Evolutionary conservation across 2,113 vertebrate species (phyloP).

Genomic region (Pseudolaguvia tuberculata): DNA sequence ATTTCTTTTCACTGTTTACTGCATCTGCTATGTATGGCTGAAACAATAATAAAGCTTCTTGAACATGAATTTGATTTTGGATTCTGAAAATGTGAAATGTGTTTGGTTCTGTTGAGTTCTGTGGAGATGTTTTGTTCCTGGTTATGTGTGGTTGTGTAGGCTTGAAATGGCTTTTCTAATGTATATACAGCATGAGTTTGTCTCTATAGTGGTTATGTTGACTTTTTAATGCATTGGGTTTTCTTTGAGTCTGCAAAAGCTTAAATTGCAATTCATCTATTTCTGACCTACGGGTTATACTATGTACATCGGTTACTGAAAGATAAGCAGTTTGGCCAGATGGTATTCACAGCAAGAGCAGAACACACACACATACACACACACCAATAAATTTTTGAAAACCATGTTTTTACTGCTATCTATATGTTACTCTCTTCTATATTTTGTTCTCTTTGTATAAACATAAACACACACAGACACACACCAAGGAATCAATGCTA

Average conservation of each 20-base stretch:
- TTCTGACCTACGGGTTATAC: background rate
- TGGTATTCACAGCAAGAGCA: conserved; percentile 43
- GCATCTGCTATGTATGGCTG: too few species aligned
- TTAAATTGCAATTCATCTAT: conserved; percentile 1
- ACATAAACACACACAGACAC: background rate
- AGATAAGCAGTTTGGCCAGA: conserved; percentile 36
- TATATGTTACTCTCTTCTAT: too few species aligned
- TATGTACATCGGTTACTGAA: conserved; percentile 12
- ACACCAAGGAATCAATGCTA: conserved; percentile 5
- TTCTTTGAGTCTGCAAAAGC: background rate
- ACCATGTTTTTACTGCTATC: too few species aligned
- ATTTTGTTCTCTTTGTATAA: too few species aligned
- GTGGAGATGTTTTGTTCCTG: background rate
- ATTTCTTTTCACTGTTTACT: too few species aligned
- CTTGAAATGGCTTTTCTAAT: background rate
- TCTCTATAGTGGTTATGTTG: background rate
- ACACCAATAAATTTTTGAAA: background rate
- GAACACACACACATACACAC: conserved; percentile 32
- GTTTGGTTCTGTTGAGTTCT: background rate
- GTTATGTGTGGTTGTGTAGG: background rate
- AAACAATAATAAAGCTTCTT: background rate
- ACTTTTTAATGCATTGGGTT: background rate
- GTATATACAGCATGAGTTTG: background rate
- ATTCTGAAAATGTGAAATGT: too few species aligned
- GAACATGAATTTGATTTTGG: too few species aligned